These are phyloP conservation scores for Cantharis rustica DNA, from an alignment of 2,888 invertebrate species.

Conservation along the genomic window DNA sequence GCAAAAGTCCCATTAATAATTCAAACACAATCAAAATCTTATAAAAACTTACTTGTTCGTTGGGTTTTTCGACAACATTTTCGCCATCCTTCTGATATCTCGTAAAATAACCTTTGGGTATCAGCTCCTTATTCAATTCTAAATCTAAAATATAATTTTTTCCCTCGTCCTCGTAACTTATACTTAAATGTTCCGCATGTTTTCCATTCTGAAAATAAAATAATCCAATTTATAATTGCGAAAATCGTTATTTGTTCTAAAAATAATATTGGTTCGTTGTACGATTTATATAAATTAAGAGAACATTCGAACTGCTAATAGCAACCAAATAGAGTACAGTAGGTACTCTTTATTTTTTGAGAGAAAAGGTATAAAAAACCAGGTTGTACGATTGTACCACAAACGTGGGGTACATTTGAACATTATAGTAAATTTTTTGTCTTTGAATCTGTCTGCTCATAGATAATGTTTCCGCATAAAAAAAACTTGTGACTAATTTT, in stretches of 20 bases:
- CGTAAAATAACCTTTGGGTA: constrained; percentile 70
- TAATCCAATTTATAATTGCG: not conserved
- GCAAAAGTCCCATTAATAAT: not conserved
- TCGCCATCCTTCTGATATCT: constrained; percentile 64
- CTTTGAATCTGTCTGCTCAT: no score
- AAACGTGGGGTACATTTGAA: no score
- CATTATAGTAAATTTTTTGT: no score
- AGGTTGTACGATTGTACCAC: no score
- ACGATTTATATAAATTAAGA: not conserved
- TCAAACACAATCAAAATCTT: not conserved
- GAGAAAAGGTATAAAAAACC: no score
- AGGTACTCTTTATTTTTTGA: no score
- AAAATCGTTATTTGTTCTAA: not conserved
- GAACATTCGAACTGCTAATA: not conserved
- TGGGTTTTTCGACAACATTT: constrained; percentile 62
- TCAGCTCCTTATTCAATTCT: constrained; percentile 71
- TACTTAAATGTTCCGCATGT: constrained; percentile 63
- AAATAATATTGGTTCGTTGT: not conserved
- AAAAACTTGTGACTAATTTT: not conserved
- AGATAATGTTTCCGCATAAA: not conserved
- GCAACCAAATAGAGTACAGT: no score
- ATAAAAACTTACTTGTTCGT: constrained; percentile 57
- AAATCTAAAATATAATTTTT: constrained; percentile 72
- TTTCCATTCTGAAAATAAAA: constrained; percentile 55
- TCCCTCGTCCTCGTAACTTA: constrained; percentile 70